Percentiles rank a stretch among this genome's conserved stretches.
phyloP scores from a whole-genome alignment of 2,888 invertebrate genomes.

The Stenichneumon culpator region DNA sequence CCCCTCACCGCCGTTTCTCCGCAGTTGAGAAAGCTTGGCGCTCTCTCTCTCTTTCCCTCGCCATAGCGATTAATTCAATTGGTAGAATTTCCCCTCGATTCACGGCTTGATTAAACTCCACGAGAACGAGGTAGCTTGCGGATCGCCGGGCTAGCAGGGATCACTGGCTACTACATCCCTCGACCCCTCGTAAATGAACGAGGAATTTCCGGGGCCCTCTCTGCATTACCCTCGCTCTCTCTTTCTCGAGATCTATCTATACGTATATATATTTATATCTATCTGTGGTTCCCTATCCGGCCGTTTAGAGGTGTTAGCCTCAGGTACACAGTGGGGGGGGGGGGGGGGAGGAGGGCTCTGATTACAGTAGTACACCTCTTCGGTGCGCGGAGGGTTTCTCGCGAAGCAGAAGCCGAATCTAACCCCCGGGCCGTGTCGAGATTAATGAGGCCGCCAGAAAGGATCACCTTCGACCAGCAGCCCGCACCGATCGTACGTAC shows the following conservation, averaged over 20 bases:
- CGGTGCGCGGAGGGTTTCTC: slow-evolving; percentile 21
- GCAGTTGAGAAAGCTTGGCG: slow-evolving; percentile 47
- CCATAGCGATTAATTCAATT: slow-evolving; percentile 65
- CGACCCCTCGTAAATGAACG: slow-evolving; percentile 53
- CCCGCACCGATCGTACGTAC: slow-evolving; percentile 40
- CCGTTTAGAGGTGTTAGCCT: slow-evolving; percentile 25
- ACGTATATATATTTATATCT: neutral
- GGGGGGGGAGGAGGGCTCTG: neutral
- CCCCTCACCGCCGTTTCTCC: neutral
- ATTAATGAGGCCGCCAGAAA: slow-evolving; percentile 65
- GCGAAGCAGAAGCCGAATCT: slow-evolving; percentile 54
- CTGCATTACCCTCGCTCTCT: neutral
- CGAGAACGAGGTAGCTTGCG: slow-evolving; percentile 49
- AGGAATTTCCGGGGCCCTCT: slow-evolving; percentile 59
- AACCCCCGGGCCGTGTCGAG: slow-evolving; percentile 55
- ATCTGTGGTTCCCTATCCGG: neutral
- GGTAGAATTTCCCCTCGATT: slow-evolving; percentile 67
- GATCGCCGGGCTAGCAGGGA: slow-evolving; percentile 22
- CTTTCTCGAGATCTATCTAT: neutral
- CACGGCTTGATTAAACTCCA: slow-evolving; percentile 68
- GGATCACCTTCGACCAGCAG: slow-evolving; percentile 7
- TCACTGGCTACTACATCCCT: slow-evolving; percentile 34
- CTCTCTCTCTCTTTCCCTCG: neutral
- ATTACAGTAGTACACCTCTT: neutral
- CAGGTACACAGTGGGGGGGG: neutral